phyloP scores from a whole-genome alignment of 1,140 invertebrate genomes.

The Cyclargus thomasi region DNA sequence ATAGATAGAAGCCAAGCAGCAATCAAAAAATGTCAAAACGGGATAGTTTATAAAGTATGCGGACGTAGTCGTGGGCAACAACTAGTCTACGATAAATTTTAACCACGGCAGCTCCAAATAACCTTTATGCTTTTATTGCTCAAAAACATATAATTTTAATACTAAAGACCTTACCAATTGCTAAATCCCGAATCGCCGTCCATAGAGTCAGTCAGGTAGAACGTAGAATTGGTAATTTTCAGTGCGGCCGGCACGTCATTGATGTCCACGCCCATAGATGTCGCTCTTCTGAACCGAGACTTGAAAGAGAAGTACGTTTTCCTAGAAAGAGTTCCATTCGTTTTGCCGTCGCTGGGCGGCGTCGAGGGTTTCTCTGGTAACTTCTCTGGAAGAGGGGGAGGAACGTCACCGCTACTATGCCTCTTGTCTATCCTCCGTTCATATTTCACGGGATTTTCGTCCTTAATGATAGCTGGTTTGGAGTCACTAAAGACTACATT shows the following conservation, averaged over 20 bases:
- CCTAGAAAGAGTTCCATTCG: constrained; percentile 61
- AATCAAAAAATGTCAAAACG: no score
- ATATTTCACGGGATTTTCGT: constrained; percentile 49
- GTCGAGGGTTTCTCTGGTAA: constrained; percentile 51
- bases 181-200: constrained; percentile 77
- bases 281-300: constrained; percentile 72
- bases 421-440: constrained; percentile 26
- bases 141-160: not conserved
- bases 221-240: constrained; percentile 78
- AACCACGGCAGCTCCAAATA: no score
- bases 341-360: constrained; percentile 56
- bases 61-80: no score
- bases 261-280: constrained; percentile 61
- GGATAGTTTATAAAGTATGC: no score
- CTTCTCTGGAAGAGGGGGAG: constrained; percentile 50
- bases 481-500: constrained; percentile 55
- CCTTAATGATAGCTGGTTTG: constrained; percentile 40
- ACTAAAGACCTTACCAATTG: constrained; percentile 49
- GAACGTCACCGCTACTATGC: constrained; percentile 45
- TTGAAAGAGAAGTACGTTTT: constrained; percentile 75
- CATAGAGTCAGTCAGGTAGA: constrained; percentile 79
- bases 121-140: no score
- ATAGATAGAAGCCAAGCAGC: no score
- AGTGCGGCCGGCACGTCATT: constrained; percentile 57
- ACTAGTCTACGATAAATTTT: no score